Conservation (phyloP, 2,113 vertebrate species). For the Pollachius pollachius region DNA sequence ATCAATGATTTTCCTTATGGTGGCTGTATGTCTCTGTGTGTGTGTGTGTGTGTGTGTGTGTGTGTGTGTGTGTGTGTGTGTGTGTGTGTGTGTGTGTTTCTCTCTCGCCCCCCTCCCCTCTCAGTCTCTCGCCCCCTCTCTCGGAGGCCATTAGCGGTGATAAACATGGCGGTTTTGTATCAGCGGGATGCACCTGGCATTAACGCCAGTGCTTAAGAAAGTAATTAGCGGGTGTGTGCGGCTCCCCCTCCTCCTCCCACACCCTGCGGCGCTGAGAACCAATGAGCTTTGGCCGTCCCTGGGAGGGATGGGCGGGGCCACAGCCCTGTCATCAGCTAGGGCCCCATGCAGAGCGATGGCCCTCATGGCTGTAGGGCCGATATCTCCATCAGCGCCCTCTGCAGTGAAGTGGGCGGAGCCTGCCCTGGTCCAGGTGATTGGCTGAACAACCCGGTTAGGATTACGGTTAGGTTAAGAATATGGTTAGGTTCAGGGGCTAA, state of each 20-base stretch:
- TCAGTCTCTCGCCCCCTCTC: constrained; percentile 22
- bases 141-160: constrained; percentile 66
- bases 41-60: too few relatives aligned
- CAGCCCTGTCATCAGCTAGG: constrained; percentile 56
- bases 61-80: too few relatives aligned
- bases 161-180: constrained; percentile 68
- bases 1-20: too few relatives aligned
- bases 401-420: too few relatives aligned
- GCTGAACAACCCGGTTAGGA: too few relatives aligned
- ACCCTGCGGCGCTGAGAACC: constrained; percentile 59
- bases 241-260: constrained; percentile 33
- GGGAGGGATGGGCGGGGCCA: constrained; percentile 34
- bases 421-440: too few relatives aligned
- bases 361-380: constrained; percentile 50
- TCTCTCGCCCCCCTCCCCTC: neutral
- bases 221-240: constrained; percentile 68
- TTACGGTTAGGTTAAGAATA: too few relatives aligned
- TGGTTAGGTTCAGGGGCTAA: too few relatives aligned
- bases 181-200: constrained; percentile 73
- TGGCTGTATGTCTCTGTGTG: neutral
- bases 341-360: constrained; percentile 54
- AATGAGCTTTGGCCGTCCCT: constrained; percentile 55
- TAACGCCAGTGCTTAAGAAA: constrained; percentile 65
- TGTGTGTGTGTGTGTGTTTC: too few relatives aligned
- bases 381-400: neutral